These are phyloP conservation scores for Pseudomyrmex cubaensis DNA, from an alignment of 1,140 invertebrate species.

Conservation along the genomic window DNA sequence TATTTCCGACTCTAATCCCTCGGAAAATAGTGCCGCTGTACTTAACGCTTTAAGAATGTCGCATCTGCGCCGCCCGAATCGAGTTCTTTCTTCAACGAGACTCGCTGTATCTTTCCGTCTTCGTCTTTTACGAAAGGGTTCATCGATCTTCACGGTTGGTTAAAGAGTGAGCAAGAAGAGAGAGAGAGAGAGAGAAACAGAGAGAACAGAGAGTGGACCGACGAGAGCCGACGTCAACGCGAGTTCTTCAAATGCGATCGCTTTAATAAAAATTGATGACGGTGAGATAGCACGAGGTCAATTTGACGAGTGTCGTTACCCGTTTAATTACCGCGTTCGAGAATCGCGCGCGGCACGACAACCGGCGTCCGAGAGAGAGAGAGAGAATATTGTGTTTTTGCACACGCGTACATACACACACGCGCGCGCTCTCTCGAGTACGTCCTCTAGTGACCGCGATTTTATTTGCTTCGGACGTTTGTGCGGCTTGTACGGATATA, in stretches of 20 bases:
- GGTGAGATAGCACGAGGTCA: conserved; percentile 49
- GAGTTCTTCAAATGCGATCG: conserved; percentile 44
- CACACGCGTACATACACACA: neutral
- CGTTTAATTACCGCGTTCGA: conserved; percentile 63
- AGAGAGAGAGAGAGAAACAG: neutral
- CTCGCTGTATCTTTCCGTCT: conserved; percentile 6
- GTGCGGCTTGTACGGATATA: neutral
- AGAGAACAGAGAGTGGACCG: too few relatives aligned
- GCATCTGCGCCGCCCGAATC: conserved; percentile 65
- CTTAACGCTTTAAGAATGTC: conserved; percentile 73
- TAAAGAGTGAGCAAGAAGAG: conserved; percentile 10
- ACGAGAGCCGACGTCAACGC: conserved; percentile 21
- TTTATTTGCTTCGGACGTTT: neutral
- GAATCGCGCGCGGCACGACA: conserved; percentile 31
- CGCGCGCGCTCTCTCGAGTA: neutral
- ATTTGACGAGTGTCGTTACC: conserved; percentile 71
- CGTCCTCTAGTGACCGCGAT: neutral
- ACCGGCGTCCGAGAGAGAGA: conserved; percentile 27
- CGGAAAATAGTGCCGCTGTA: conserved; percentile 69
- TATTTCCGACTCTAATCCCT: conserved; percentile 71
- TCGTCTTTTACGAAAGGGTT: conserved; percentile 59
- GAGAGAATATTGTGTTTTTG: conserved; percentile 32
- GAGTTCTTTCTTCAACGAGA: conserved; percentile 41
- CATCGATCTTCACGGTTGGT: conserved; percentile 60
- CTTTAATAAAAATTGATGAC: conserved; percentile 71